Base-by-base conservation (phyloP, 2,888 invertebrate species). In the Subacronicta megacephala region DNA sequence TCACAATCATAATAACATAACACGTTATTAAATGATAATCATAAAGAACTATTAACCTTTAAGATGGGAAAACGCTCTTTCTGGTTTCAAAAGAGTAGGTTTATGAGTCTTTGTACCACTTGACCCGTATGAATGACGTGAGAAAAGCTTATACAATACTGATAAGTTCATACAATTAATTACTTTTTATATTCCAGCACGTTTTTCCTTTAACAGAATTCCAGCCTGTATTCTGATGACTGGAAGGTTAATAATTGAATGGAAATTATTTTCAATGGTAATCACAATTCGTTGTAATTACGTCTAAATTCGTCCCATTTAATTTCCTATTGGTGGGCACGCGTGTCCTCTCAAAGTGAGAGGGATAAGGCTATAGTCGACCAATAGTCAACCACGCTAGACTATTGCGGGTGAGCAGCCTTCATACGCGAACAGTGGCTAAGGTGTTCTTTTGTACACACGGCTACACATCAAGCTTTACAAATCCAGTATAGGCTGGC, bases 1-100 rank as follows among this genome's bases (percentile, higher is more conserved):
- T 46, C 70, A 66, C 64, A 64, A 38, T 62, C 63, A 72, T 84
- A 81, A 81, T 82, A 80, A 72, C 62, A 78, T 80, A 78, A 67
- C 67, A 52, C 73, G 65, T 75, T 77, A 79, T 80, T 83, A 83
- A 80, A 77, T 76, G 76, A 79, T 82, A 81, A 82, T 82, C 77
- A 72, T 38, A 73, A 77, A 83, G 83, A 84, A 88, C 83, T 83
- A 86, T 86, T 90, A 89, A 90, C 88, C 90, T 90, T 86, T 88
- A 63, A 80, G 83, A 75, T 88, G 88, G 81, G 90, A 90, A 90
- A 85, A 78, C 69, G 77, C 61, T 53, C 52, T 56, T 33, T 43
- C 52, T 31, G 57, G 75, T 89, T 88, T 82, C 87, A 80, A 87
- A 85, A 89, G 75, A 65, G 43, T 72, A 42, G 57, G 71, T 63